phyloP scores from a whole-genome alignment of 2,113 vertebrate species.

The Macrotus californicus region DNA sequence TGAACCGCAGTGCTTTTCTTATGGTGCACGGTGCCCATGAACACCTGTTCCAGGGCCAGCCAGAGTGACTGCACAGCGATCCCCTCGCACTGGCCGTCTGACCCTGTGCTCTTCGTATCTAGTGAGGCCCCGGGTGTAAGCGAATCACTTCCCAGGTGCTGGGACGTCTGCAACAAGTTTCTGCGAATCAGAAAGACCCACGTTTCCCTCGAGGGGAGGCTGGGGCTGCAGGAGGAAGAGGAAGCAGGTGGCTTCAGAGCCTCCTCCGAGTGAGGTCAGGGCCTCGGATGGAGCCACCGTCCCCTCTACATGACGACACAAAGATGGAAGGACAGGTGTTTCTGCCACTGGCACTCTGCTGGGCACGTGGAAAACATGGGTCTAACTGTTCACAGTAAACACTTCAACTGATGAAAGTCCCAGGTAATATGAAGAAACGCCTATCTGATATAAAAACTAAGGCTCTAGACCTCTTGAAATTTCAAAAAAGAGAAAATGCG shows the following conservation, averaged over 20 bases:
- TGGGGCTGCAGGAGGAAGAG: too few species aligned
- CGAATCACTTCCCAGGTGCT: neutral
- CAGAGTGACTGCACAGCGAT: neutral
- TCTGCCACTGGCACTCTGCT: neutral
- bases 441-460: neutral
- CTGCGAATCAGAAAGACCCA: neutral
- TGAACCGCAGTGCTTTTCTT: neutral
- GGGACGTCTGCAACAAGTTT: neutral
- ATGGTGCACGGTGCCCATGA: neutral
- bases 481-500: neutral
- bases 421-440: neutral
- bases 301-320: fast-evolving
- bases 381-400: neutral
- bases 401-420: neutral
- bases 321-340: neutral
- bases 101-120: neutral
- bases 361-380: neutral
- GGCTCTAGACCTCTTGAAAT: neutral
- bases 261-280: neutral
- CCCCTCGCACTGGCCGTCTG: neutral
- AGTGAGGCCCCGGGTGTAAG: neutral
- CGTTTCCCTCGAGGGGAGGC: neutral
- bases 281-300: neutral
- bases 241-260: fast-evolving
- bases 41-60: neutral